A percentile compares a stretch with the other conserved stretches of the same genome.
Conservation (phyloP, 2,888 invertebrate genomes). For the Trichogramma evanescens region DNA sequence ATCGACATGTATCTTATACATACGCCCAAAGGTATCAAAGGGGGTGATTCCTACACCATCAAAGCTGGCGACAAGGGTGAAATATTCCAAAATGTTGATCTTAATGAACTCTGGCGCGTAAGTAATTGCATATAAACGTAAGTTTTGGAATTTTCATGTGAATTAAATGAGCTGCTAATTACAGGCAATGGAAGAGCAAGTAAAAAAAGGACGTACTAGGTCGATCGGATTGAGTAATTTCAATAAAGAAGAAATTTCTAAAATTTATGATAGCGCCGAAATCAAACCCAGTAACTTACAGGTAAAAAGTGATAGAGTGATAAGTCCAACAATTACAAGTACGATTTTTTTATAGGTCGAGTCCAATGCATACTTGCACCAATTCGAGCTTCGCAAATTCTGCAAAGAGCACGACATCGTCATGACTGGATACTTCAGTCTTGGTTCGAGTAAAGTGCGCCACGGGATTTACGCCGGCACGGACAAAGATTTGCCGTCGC, state of each 20-base stretch:
- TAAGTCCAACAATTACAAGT: too few relatives aligned
- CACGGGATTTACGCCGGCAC: constrained; percentile 46
- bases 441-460: constrained; percentile 57
- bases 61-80: too few relatives aligned
- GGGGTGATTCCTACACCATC: constrained; percentile 47
- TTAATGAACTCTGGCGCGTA: too few relatives aligned
- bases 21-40: constrained; percentile 60
- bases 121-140: too few relatives aligned
- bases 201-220: constrained; percentile 57
- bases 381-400: constrained; percentile 56
- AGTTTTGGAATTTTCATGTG: too few relatives aligned
- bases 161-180: constrained; percentile 2
- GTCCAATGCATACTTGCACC: constrained; percentile 70
- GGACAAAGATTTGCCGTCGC: constrained; percentile 48
- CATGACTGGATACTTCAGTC: constrained; percentile 65
- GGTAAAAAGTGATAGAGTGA: constrained; percentile 25
- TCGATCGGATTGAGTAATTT: constrained; percentile 79
- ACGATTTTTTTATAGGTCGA: constrained; percentile 51
- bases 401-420: constrained; percentile 59
- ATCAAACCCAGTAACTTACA: constrained; percentile 68
- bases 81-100: too few relatives aligned
- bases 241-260: constrained; percentile 60
- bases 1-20: constrained; percentile 75
- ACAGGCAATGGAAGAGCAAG: constrained; percentile 66
- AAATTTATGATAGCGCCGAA: constrained; percentile 54